A percentile compares a stretch with the other conserved stretches of the same genome.
These are phyloP conservation scores for Drosophila testacea DNA, from an alignment of 2,888 invertebrate genomes.

Conservation along the genomic window DNA sequence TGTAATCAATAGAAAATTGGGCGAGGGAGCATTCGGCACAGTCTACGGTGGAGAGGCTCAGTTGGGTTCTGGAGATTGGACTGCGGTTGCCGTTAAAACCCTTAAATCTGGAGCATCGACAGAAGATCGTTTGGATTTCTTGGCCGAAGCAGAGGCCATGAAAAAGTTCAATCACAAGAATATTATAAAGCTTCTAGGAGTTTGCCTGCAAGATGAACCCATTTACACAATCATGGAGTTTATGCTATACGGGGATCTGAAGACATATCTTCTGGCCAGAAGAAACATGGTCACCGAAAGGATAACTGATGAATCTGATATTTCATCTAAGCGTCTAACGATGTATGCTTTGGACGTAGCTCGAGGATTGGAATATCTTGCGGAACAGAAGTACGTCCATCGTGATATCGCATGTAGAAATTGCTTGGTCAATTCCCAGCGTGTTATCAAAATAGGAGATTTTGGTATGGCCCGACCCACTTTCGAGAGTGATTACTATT, in stretches of 20 bases:
- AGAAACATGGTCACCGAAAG: constrained; percentile 91
- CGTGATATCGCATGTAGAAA: constrained; percentile 94
- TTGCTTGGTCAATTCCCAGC: constrained; percentile 91
- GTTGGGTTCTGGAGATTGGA: constrained; percentile 89
- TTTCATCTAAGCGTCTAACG: constrained; percentile 92
- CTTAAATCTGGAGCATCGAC: constrained; percentile 92
- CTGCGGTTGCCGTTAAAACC: constrained; percentile 95
- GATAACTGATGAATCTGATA: constrained; percentile 89
- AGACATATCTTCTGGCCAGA: constrained; percentile 94
- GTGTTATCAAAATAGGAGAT: constrained; percentile 91
- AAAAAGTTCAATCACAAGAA: constrained; percentile 96
- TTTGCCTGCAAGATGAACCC: constrained; percentile 94
- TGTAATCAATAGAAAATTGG: constrained; percentile 93
- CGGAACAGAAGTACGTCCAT: constrained; percentile 94
- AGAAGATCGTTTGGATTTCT: constrained; percentile 95
- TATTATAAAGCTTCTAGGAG: constrained; percentile 93
- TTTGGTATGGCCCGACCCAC: constrained; percentile 97
- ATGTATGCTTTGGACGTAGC: constrained; percentile 95
- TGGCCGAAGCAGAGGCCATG: constrained; percentile 97
- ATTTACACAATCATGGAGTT: constrained; percentile 97
- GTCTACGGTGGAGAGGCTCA: constrained; percentile 94
- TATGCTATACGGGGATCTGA: constrained; percentile 96
- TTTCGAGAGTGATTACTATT: constrained; percentile 95
- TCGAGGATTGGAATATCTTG: constrained; percentile 93
- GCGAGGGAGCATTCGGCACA: constrained; percentile 96